Conservation (phyloP, 1,140 invertebrate genomes). For the Aphis craccivora region DNA sequence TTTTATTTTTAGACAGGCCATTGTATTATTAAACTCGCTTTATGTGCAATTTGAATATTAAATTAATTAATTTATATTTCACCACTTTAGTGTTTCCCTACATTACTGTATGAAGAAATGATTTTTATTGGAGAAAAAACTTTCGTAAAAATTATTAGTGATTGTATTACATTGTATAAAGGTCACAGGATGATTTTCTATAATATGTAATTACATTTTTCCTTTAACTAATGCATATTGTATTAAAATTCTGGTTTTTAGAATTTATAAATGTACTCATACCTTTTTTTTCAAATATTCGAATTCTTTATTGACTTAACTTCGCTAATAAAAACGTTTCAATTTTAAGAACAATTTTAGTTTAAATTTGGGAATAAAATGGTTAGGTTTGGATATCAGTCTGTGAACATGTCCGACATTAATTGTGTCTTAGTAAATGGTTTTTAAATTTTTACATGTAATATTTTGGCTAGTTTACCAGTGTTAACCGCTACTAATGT, state of each 20-base stretch:
- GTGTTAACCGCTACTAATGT: no score
- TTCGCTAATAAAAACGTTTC: no score
- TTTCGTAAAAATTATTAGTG: not conserved
- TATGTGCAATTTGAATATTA: not conserved
- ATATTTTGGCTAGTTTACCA: no score
- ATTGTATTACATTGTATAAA: not conserved
- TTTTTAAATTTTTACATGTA: no score
- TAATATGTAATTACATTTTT: not conserved
- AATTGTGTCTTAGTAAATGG: no score
- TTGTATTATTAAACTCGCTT: not conserved
- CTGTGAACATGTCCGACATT: no score
- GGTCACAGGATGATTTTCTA: not conserved
- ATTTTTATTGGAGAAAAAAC: not conserved
- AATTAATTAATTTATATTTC: not conserved
- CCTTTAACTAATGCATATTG: not conserved
- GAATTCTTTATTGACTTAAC: not conserved
- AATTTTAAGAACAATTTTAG: no score
- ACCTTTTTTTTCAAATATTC: not conserved
- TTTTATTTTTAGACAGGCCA: not conserved
- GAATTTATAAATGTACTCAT: not conserved
- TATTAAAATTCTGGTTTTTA: not conserved
- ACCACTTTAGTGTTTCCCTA: not conserved
- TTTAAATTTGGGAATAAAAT: no score
- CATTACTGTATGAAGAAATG: not conserved
- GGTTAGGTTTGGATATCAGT: no score